Evolutionary conservation across 2,113 vertebrate genomes (phyloP).

Genomic region (Dicaeum eximium): DNA sequence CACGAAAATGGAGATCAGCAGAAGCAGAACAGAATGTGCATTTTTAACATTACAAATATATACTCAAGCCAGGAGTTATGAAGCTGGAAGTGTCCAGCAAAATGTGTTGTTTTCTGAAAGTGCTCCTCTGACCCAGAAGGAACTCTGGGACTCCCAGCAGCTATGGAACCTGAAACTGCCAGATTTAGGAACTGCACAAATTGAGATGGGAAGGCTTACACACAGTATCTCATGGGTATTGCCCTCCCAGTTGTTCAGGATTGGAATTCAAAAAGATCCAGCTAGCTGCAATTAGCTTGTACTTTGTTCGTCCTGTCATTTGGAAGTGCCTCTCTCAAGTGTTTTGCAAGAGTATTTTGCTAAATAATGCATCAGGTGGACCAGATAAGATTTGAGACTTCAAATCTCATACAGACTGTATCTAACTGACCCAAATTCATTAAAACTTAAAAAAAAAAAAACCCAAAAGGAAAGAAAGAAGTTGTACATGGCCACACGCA

Average conservation of each 20-base stretch:
- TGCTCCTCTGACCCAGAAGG: neutral
- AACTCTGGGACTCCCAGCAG: neutral
- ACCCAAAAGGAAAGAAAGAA: too few species aligned
- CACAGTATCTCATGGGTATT: neutral
- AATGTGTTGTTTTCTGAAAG: neutral
- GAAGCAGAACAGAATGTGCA: neutral
- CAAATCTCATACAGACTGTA: neutral
- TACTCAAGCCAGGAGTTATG: neutral
- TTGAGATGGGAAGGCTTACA: neutral
- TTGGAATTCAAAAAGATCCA: neutral
- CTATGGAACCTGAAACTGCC: neutral
- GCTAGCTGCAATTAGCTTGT: neutral
- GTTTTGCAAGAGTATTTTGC: neutral
- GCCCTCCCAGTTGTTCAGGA: neutral
- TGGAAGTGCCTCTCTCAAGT: neutral
- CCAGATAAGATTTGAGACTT: neutral
- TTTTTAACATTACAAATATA: neutral
- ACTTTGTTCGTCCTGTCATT: neutral
- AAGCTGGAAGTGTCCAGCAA: neutral
- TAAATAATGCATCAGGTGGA: neutral
- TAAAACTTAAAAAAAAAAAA: neutral
- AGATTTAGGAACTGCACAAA: neutral
- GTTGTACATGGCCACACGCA: accelerated
- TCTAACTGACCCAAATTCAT: neutral
- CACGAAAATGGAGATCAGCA: neutral